Percentiles rank a stretch among this genome's conserved stretches.
These are phyloP conservation scores for Dioctria linearis DNA, from an alignment of 2,888 invertebrate species.

Conservation along the genomic window DNA sequence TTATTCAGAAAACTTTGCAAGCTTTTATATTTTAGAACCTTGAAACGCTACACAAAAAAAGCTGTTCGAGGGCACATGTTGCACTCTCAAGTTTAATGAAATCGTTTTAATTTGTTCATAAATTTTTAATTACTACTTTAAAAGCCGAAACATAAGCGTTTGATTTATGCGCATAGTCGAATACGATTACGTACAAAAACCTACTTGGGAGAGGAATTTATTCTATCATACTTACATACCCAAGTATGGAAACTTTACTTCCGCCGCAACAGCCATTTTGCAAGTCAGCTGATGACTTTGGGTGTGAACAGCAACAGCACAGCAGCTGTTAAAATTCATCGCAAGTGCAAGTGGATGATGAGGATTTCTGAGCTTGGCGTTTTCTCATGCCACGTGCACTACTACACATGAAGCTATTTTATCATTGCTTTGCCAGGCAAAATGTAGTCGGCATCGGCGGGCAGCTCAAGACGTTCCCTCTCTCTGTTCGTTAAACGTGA, in stretches of 20 bases:
- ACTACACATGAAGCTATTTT: neutral
- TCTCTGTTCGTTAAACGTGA: too few relatives aligned
- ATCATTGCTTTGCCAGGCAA: too few relatives aligned
- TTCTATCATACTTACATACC: too few relatives aligned
- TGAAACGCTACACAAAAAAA: neutral
- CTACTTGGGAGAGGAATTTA: too few relatives aligned
- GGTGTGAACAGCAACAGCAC: neutral
- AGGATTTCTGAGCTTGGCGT: slow-evolving; percentile 10
- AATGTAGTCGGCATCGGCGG: too few relatives aligned
- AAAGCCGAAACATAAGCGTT: slow-evolving; percentile 16
- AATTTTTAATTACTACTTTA: slow-evolving; percentile 39
- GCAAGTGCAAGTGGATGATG: too few relatives aligned
- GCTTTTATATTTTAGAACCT: neutral
- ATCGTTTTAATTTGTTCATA: neutral
- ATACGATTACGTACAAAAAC: neutral
- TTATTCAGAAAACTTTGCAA: slow-evolving; percentile 14
- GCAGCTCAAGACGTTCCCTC: too few relatives aligned
- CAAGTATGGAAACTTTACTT: too few relatives aligned
- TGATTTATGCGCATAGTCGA: slow-evolving; percentile 8
- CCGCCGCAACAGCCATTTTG: neutral
- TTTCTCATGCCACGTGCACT: slow-evolving; percentile 21
- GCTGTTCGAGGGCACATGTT: slow-evolving; percentile 23
- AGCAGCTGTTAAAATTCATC: neutral
- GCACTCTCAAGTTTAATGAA: neutral
- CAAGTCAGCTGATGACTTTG: slow-evolving; percentile 24